Percentiles rank a stretch among this genome's conserved stretches.
Conservation (phyloP, 2,888 invertebrate species). For the Crioceris asparagi region DNA sequence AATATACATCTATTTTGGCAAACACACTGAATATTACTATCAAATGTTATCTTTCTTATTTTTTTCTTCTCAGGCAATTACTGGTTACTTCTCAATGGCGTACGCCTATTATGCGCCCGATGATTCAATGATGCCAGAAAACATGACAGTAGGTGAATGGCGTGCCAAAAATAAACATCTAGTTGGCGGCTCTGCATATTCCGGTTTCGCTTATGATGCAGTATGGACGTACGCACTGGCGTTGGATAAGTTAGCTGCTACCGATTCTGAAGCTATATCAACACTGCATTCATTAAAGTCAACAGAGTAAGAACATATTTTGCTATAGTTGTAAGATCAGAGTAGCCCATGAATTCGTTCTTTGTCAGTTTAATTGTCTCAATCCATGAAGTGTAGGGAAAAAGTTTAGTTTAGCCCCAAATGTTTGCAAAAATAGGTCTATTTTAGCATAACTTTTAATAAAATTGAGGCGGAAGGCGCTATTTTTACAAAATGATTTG, state of each 20-base stretch:
- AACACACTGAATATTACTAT: no score
- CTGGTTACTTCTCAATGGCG: conserved; percentile 61
- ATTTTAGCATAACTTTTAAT: no score
- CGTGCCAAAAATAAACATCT: conserved; percentile 36
- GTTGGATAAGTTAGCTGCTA: conserved; percentile 50
- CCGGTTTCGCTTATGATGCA: conserved; percentile 70
- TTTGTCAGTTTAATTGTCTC: no score
- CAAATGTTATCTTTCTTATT: no score
- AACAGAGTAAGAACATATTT: conserved; percentile 42
- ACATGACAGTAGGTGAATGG: conserved; percentile 55
- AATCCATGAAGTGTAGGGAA: no score
- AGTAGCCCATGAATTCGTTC: no score
- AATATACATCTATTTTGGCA: no score
- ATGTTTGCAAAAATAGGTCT: no score
- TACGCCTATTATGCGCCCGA: conserved; percentile 57
- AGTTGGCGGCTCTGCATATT: conserved; percentile 47
- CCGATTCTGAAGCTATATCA: conserved; percentile 47
- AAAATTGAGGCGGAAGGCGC: no score
- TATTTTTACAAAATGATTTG: no score
- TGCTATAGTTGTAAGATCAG: no score
- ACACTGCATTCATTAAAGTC: conserved; percentile 45
- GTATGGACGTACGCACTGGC: conserved; percentile 72
- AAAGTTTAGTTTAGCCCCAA: no score
- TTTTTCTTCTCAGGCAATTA: conserved; percentile 48
- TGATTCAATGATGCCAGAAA: conserved; percentile 50